phyloP scores from a whole-genome alignment of 2,888 invertebrate genomes.

The Deilephila elpenor region DNA sequence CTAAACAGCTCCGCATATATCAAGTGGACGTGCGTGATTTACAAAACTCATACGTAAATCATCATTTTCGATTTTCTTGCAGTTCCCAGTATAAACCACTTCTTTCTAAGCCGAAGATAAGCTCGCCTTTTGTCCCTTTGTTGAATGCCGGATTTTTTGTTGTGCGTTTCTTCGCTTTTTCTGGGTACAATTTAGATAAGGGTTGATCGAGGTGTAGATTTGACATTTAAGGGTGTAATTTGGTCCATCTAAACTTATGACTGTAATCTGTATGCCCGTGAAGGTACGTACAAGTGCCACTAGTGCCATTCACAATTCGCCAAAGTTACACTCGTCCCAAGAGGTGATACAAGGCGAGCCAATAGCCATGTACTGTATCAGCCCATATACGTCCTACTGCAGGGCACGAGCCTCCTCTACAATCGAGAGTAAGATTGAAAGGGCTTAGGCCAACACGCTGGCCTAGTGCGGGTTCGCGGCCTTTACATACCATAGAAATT shows the following conservation, averaged over 20 bases:
- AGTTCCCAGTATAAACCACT: slow-evolving; percentile 42
- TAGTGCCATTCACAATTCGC: too few species aligned
- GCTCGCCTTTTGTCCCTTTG: slow-evolving; percentile 38
- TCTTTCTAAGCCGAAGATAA: slow-evolving; percentile 44
- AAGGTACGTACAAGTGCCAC: too few species aligned
- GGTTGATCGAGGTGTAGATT: not conserved
- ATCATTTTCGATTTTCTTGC: slow-evolving; percentile 42
- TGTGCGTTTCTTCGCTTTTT: slow-evolving; percentile 12
- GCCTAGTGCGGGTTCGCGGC: too few species aligned
- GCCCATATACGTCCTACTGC: too few species aligned
- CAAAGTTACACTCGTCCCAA: too few species aligned
- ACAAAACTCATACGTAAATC: slow-evolving; percentile 47
- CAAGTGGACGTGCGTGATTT: slow-evolving; percentile 50
- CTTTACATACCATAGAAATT: too few species aligned
- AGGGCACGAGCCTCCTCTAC: too few species aligned
- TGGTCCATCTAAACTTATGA: not conserved
- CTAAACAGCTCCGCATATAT: slow-evolving; percentile 44
- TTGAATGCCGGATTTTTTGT: slow-evolving; percentile 33
- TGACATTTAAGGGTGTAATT: not conserved
- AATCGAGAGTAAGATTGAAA: too few species aligned
- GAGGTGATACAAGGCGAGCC: too few species aligned
- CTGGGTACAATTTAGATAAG: not conserved
- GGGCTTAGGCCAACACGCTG: too few species aligned
- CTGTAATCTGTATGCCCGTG: too few species aligned
- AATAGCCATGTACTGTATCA: too few species aligned